Conservation (phyloP, 92 coral and sea anemone species). For the Nematostella vectensis region DNA sequence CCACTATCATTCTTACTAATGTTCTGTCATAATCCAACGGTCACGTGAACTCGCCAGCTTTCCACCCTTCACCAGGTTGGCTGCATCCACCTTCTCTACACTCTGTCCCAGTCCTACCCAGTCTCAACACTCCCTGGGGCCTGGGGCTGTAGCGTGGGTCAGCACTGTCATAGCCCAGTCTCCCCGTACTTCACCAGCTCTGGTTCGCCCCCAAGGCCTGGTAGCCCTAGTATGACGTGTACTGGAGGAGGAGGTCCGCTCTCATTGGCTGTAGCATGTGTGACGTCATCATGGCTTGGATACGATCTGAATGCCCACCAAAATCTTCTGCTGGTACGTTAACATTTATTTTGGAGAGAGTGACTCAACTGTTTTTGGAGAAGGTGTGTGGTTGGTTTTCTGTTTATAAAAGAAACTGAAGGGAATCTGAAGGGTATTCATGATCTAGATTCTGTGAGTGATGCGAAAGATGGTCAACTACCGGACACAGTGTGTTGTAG, state of each 20-base stretch:
- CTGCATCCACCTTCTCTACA: conserved; percentile 67
- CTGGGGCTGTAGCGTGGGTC: conserved; percentile 85
- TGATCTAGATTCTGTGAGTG: no score
- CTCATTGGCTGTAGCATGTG: conserved; percentile 70
- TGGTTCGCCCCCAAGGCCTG: conserved; percentile 58
- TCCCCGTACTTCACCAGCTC: conserved; percentile 48
- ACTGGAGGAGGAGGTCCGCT: conserved; percentile 94
- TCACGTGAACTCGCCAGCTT: no score
- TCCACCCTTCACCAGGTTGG: conserved; percentile 84
- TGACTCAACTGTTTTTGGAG: not conserved
- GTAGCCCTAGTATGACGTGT: conserved; percentile 62
- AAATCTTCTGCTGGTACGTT: conserved; percentile 66
- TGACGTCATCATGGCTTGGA: conserved; percentile 88
- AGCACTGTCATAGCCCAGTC: conserved; percentile 70
- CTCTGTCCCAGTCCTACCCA: conserved; percentile 71
- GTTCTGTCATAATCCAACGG: no score
- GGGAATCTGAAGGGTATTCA: not conserved
- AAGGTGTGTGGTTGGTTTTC: no score
- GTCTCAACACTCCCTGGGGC: conserved; percentile 65
- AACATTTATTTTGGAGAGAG: no score
- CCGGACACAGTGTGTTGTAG: no score
- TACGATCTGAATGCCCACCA: conserved; percentile 88
- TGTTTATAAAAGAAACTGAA: not conserved
- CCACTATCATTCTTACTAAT: no score
- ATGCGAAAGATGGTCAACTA: no score